Evolutionary conservation across 2,888 invertebrate genomes (phyloP).

Genomic region (Plagodis pulveraria): DNA sequence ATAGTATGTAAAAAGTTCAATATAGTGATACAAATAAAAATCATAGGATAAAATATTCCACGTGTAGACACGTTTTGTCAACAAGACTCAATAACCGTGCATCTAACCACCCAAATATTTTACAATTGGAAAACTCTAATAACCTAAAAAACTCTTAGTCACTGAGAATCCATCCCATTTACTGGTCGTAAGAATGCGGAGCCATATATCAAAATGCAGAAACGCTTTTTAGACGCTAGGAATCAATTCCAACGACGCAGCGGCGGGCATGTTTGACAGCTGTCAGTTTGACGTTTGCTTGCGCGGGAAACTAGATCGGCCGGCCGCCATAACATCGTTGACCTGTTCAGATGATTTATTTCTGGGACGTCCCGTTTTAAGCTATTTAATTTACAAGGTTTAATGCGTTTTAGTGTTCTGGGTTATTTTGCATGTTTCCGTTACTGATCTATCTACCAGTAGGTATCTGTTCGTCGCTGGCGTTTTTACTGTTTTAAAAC

Average conservation of each 20-base stretch:
- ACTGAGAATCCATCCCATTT: constrained; percentile 16
- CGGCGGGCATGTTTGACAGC: constrained; percentile 38
- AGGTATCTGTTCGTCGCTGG: too few relatives aligned
- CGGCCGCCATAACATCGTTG: constrained; percentile 24
- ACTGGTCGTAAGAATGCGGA: constrained; percentile 11
- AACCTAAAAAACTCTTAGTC: constrained; percentile 10
- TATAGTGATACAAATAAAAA: too few relatives aligned
- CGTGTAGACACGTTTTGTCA: too few relatives aligned
- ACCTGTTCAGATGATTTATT: constrained; percentile 25
- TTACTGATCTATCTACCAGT: too few relatives aligned
- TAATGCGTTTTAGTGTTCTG: too few relatives aligned
- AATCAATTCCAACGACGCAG: constrained; percentile 8
- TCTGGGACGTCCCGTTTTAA: constrained; percentile 16
- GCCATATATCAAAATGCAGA: constrained; percentile 24
- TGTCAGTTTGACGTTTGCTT: constrained; percentile 34
- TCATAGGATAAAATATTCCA: too few relatives aligned
- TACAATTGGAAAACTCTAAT: constrained; percentile 2
- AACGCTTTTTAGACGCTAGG: constrained; percentile 2
- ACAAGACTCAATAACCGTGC: background rate
- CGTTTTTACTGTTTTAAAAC: too few relatives aligned
- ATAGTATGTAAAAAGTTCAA: too few relatives aligned
- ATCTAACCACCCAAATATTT: constrained; percentile 1
- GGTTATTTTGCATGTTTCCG: too few relatives aligned
- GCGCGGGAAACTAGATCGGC: constrained; percentile 27
- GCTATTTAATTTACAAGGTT: too few relatives aligned